Conservation (phyloP, 2,797 vertebrate species). For the Emys orbicularis region DNA sequence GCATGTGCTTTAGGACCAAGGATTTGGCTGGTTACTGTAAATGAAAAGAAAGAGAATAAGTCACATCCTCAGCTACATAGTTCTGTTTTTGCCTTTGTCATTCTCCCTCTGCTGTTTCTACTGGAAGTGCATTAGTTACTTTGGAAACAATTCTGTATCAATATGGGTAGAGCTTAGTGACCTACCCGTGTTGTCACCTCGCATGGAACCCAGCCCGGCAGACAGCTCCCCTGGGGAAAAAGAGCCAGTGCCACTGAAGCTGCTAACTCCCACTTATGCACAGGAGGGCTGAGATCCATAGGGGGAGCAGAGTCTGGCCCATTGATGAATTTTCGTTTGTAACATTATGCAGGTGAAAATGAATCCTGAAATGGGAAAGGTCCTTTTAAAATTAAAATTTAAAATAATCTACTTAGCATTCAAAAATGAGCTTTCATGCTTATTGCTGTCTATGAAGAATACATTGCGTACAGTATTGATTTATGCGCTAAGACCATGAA, state of each 20-base stretch:
- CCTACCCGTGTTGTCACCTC: background rate
- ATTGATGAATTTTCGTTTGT: background rate
- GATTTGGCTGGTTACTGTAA: background rate
- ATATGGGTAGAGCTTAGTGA: background rate
- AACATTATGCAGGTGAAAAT: background rate
- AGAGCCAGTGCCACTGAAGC: background rate
- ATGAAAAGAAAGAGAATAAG: background rate
- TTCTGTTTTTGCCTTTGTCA: background rate
- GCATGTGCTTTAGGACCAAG: background rate
- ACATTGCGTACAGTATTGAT: background rate
- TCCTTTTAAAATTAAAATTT: slow-evolving; percentile 5
- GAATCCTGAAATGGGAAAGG: background rate
- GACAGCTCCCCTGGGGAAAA: background rate
- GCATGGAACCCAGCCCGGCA: background rate
- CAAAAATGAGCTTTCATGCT: background rate
- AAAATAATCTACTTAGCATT: background rate
- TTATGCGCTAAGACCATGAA: background rate
- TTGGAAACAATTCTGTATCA: background rate
- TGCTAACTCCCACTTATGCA: background rate
- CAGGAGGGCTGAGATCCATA: background rate
- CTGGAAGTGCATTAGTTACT: background rate
- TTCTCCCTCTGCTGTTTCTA: background rate
- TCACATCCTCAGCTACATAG: background rate
- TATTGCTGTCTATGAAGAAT: background rate
- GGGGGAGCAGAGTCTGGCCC: background rate